Evolutionary conservation across 2,888 invertebrate genomes (phyloP).

Genomic region (Panopea generosa): DNA sequence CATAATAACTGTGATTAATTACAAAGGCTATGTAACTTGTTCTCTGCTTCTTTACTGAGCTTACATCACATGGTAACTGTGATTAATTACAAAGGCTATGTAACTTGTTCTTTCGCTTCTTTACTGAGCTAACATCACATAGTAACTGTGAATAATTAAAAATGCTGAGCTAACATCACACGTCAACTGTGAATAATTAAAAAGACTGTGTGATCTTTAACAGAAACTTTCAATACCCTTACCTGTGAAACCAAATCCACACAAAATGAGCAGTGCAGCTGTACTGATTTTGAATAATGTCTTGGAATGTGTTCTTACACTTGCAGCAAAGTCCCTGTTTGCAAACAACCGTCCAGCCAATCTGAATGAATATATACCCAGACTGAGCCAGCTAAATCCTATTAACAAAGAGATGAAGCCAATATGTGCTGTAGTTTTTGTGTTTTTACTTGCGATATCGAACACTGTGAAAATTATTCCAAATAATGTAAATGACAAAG

Average conservation of each 20-base stretch:
- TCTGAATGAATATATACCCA: constrained; percentile 85
- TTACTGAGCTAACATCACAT: no score
- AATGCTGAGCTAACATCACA: no score
- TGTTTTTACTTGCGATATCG: constrained; percentile 81
- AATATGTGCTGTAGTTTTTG: constrained; percentile 81
- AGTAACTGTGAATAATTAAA: no score
- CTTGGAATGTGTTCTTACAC: constrained; percentile 85
- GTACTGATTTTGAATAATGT: constrained; percentile 85
- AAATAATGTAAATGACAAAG: constrained; percentile 76
- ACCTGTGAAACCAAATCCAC: constrained; percentile 73
- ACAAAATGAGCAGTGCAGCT: constrained; percentile 78
- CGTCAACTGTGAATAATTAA: no score
- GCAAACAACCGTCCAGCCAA: constrained; percentile 84
- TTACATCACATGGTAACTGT: no score
- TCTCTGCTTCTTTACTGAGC: no score
- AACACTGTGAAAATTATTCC: constrained; percentile 80
- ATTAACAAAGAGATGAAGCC: constrained; percentile 83
- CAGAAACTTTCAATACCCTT: no score
- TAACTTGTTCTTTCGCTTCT: no score
- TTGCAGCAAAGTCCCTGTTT: constrained; percentile 83
- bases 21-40: no score
- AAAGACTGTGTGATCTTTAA: no score
- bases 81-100: no score
- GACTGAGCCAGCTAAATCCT: constrained; percentile 82
- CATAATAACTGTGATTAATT: no score